Base-by-base conservation (phyloP, 2,113 vertebrate species). In the Neotragus moschatus region DNA sequence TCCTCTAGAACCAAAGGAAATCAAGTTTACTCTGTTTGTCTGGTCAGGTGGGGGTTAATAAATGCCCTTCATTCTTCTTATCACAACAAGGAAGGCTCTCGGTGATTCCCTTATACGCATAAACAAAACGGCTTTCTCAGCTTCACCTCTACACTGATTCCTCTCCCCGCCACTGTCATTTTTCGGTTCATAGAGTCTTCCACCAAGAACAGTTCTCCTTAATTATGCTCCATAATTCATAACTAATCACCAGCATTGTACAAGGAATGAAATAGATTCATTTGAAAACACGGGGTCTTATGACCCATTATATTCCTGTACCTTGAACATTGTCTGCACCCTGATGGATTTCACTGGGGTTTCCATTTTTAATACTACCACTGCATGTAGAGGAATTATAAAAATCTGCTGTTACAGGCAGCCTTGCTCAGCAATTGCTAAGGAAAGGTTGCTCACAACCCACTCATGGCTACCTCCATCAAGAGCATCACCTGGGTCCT, bases 231-330 rank as follows among this genome's bases (percentile, higher is more conserved):
- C 93, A 63, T 58, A 98, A 95, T 80, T 97, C 84, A 85, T 93
- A 98, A 97, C 92, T 61, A 97, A 98, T 93, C 82, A 33, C 33
- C 75, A 51, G 95, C 85, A 93, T 96, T 96, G n/a, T 30, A 97
- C 90, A 84, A 98, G 96, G 98, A 94, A 87, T 95, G 86, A 84
- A 98, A 95, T 94, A 88, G 95, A 97, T 88, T 96, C 98, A 96
- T 97, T 97, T 66, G 86, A 96, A 97, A 97, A 96, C 66, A 63
- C 77, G 92, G 70, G 66, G 85, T n/a, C 90, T 87, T 92, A 92
- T 25, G 80, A 96, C 85, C 81, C 88, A 82, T 98, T 98, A 91
- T 94, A 97, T 95, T 95, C 94, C 91, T 90, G 49, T 97, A 92
- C 26, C 84, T 75, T 97, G 85, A 90, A 66, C 94, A 89, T 33